Conservation (phyloP, 2,888 invertebrate species). For the Drosophila vallismaia region DNA sequence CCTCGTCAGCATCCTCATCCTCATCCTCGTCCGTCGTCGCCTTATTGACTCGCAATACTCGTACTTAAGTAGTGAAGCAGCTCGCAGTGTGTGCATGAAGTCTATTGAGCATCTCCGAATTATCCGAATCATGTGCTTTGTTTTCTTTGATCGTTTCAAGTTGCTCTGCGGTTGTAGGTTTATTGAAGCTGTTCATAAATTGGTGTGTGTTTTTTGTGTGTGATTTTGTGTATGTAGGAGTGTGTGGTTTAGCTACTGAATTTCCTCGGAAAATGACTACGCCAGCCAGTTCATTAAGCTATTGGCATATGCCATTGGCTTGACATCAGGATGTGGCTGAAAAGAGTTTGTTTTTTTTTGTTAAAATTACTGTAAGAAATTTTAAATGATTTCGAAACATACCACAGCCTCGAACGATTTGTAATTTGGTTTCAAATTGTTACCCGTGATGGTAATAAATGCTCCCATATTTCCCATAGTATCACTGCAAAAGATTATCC, state of each 20-base stretch:
- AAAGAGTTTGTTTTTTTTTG: neutral
- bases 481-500: conserved; percentile 89
- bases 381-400: conserved; percentile 83
- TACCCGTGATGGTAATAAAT: conserved; percentile 96
- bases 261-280: conserved; percentile 69
- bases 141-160: conserved; percentile 51
- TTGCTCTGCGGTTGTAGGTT: conserved; percentile 48
- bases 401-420: conserved; percentile 97
- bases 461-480: conserved; percentile 99
- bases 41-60: conserved; percentile 39
- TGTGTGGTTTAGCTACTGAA: conserved; percentile 54
- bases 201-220: conserved; percentile 22
- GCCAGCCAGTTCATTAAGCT: conserved; percentile 89
- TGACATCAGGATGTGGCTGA: conserved; percentile 97
- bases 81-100: conserved; percentile 47
- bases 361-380: neutral
- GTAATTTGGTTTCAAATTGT: conserved; percentile 95
- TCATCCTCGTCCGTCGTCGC: conserved; percentile 1
- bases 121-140: conserved; percentile 17
- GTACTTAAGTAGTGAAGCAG: conserved; percentile 46
- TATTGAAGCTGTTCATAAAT: conserved; percentile 47
- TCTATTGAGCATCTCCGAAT: conserved; percentile 66
- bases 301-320: conserved; percentile 98
- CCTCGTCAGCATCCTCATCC: neutral
- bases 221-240: conserved; percentile 18